These are phyloP conservation scores for Temnothorax unifasciatus DNA, from an alignment of 2,888 invertebrate species.

Conservation along the genomic window DNA sequence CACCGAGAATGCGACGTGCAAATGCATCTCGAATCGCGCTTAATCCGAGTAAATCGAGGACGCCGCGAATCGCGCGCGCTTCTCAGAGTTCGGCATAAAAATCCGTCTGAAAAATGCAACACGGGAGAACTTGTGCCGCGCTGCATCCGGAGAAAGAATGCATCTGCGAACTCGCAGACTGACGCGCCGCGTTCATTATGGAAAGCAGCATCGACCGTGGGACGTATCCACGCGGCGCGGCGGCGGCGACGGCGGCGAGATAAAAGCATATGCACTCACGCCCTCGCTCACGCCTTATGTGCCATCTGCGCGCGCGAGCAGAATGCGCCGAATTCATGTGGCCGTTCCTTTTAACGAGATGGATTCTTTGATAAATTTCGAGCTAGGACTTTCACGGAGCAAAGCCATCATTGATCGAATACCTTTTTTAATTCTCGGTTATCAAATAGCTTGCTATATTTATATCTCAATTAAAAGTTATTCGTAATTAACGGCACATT, in stretches of 20 bases:
- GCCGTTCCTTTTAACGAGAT: conserved; percentile 11
- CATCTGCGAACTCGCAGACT: conserved; percentile 35
- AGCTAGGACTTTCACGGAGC: neutral
- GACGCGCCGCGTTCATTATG: conserved; percentile 63
- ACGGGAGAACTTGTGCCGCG: neutral
- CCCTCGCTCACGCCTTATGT: conserved; percentile 49
- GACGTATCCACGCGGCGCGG: conserved; percentile 3
- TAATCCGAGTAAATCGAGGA: conserved; percentile 37
- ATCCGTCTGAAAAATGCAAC: conserved; percentile 50
- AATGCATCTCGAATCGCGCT: conserved; percentile 30
- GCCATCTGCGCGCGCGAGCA: neutral
- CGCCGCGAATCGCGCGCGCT: neutral
- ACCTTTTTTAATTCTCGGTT: neutral
- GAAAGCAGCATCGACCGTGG: conserved; percentile 53
- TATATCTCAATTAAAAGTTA: neutral
- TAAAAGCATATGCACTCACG: conserved; percentile 62
- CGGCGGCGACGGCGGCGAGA: conserved; percentile 25
- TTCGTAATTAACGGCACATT: neutral
- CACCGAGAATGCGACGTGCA: conserved; percentile 1
- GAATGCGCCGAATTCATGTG: neutral
- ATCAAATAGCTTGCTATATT: neutral
- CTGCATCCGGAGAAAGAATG: neutral
- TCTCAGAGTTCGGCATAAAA: conserved; percentile 23
- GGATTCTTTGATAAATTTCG: conserved; percentile 11
- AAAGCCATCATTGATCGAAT: neutral